Evolutionary conservation across 2,888 invertebrate genomes (phyloP).

Genomic region (Girardia tigrina): DNA sequence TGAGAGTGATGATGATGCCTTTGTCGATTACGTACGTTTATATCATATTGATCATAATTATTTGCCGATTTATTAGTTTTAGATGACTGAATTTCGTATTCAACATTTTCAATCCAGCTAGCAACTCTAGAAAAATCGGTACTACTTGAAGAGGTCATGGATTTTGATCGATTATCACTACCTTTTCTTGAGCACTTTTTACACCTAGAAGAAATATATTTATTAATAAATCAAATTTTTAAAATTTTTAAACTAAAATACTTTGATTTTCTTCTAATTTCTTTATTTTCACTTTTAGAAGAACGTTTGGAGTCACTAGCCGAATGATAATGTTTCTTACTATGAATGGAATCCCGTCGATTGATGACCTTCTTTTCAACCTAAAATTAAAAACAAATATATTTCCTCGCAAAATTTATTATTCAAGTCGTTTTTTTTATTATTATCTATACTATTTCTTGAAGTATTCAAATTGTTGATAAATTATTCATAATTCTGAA

Average conservation of each 20-base stretch:
- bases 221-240: not conserved
- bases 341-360: not conserved
- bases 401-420: no score
- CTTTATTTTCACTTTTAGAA: not conserved
- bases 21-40: not conserved
- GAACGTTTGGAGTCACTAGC: not conserved
- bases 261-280: not conserved
- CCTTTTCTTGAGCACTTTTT: not conserved
- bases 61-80: not conserved
- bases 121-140: not conserved
- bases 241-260: not conserved
- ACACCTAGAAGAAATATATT: not conserved
- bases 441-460: no score
- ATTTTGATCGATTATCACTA: not conserved
- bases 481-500: no score
- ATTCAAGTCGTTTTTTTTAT: no score
- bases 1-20: not conserved
- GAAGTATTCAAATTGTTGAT: no score
- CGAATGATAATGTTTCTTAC: not conserved
- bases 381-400: not conserved
- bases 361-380: not conserved
- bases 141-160: not conserved
- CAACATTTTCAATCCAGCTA: constrained; percentile 3
- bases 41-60: not conserved
- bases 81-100: not conserved